Conservation (phyloP, 2,888 invertebrate species). For the Eucera pruinosa region DNA sequence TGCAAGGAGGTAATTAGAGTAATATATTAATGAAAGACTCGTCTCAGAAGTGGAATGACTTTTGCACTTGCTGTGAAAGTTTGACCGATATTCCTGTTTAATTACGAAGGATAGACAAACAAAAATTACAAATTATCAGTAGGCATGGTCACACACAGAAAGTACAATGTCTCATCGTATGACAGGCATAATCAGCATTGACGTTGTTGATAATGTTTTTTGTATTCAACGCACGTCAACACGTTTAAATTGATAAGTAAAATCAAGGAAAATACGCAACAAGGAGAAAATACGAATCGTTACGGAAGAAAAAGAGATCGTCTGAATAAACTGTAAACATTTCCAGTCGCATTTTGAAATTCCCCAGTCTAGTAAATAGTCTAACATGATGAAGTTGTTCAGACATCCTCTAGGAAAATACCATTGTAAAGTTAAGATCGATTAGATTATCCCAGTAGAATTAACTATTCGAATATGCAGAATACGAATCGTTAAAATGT, state of each 20-base stretch:
- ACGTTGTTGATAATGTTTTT: background rate
- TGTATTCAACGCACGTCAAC: background rate
- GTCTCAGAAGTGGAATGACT: constrained; percentile 18
- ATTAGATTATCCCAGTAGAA: too few relatives aligned
- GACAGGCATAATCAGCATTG: constrained; percentile 13
- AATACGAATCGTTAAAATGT: too few relatives aligned
- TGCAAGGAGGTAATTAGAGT: too few relatives aligned
- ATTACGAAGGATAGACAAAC: constrained; percentile 33
- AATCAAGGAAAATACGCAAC: background rate
- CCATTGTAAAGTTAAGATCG: background rate
- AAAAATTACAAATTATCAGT: constrained; percentile 46
- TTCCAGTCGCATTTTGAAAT: background rate
- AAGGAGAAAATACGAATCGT: background rate
- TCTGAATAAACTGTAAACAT: constrained; percentile 7
- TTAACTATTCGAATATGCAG: too few relatives aligned
- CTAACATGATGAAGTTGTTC: background rate
- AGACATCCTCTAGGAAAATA: background rate
- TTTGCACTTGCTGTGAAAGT: constrained; percentile 26
- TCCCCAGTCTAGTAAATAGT: background rate
- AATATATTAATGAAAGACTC: background rate
- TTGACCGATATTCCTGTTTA: background rate
- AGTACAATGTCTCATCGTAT: constrained; percentile 9
- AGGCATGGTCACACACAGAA: constrained; percentile 7
- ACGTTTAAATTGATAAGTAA: background rate
- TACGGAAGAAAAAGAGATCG: too few relatives aligned